Percentiles rank a stretch among this genome's conserved stretches.
phyloP scores from a whole-genome alignment of 2,888 invertebrate genomes.

The Saturnia japonica region DNA sequence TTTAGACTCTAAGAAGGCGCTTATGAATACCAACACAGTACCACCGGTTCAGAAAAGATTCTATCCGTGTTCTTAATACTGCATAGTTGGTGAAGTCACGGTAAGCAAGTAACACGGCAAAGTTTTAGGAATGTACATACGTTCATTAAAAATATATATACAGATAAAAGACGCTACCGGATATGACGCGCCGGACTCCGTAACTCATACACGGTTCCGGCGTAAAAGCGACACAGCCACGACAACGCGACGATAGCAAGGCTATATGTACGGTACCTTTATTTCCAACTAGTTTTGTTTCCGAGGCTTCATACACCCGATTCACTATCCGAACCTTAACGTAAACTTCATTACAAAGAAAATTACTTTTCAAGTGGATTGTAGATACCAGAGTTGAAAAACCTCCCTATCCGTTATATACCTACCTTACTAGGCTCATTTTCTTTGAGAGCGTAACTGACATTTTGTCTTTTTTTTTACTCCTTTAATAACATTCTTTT shows the following conservation, averaged over 20 bases:
- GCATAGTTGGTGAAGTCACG: background rate
- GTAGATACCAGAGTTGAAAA: background rate
- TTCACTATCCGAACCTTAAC: constrained; percentile 28
- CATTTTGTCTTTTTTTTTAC: background rate
- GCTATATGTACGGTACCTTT: constrained; percentile 50
- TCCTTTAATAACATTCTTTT: background rate
- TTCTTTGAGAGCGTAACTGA: background rate
- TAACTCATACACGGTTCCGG: constrained; percentile 76
- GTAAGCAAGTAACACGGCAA: background rate
- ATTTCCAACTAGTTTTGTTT: constrained; percentile 55
- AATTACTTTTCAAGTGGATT: constrained; percentile 19
- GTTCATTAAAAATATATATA: constrained; percentile 36
- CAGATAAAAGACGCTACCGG: constrained; percentile 56
- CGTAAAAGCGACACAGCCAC: constrained; percentile 61
- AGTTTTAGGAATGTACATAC: constrained; percentile 23
- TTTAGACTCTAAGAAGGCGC: too few relatives aligned
- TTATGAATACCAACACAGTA: too few relatives aligned
- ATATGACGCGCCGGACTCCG: constrained; percentile 51
- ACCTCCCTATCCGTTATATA: background rate
- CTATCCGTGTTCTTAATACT: background rate
- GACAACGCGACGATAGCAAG: constrained; percentile 53
- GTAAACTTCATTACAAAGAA: constrained; percentile 27
- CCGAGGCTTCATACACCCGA: constrained; percentile 43
- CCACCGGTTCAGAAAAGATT: too few relatives aligned
- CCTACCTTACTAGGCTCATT: background rate